phyloP scores from a whole-genome alignment of 2,797 vertebrate species.

The Zenarchopterus dispar region DNA sequence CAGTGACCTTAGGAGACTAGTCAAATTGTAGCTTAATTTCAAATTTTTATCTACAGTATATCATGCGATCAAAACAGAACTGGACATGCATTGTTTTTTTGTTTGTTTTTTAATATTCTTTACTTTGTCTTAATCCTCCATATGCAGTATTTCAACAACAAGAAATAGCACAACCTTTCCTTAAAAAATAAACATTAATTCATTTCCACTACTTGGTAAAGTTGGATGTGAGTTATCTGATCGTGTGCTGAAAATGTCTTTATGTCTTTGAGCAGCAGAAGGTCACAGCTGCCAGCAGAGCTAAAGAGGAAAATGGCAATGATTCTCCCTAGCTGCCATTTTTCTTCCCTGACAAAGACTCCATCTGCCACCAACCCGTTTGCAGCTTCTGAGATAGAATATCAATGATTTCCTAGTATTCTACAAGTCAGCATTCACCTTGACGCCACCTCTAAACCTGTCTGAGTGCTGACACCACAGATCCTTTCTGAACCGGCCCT shows the following conservation, averaged over 20 bases:
- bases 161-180: too few species aligned
- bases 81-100: too few species aligned
- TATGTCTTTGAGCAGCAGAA: slow-evolving; percentile 77
- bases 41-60: background rate
- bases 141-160: too few species aligned
- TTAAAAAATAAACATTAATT: background rate
- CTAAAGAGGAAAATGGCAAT: slow-evolving; percentile 84
- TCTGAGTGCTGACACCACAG: slow-evolving; percentile 82
- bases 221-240: slow-evolving; percentile 83
- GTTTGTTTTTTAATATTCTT: too few species aligned
- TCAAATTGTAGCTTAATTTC: background rate
- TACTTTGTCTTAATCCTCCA: too few species aligned
- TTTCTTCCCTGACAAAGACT: slow-evolving; percentile 97
- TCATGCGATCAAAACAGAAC: too few species aligned
- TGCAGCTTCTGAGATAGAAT: slow-evolving; percentile 93
- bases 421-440: slow-evolving; percentile 90
- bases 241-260: slow-evolving; percentile 76
- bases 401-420: slow-evolving; percentile 95
- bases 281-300: slow-evolving; percentile 86
- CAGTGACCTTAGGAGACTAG: too few species aligned
- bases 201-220: slow-evolving; percentile 66
- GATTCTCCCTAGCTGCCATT: slow-evolving; percentile 90
- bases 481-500: slow-evolving; percentile 63
- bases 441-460: slow-evolving; percentile 88
- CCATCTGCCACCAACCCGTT: slow-evolving; percentile 96